A percentile compares a stretch with the other conserved stretches of the same genome.
phyloP scores from a whole-genome alignment of 2,888 invertebrate species.

The Hypomecis atomaria region DNA sequence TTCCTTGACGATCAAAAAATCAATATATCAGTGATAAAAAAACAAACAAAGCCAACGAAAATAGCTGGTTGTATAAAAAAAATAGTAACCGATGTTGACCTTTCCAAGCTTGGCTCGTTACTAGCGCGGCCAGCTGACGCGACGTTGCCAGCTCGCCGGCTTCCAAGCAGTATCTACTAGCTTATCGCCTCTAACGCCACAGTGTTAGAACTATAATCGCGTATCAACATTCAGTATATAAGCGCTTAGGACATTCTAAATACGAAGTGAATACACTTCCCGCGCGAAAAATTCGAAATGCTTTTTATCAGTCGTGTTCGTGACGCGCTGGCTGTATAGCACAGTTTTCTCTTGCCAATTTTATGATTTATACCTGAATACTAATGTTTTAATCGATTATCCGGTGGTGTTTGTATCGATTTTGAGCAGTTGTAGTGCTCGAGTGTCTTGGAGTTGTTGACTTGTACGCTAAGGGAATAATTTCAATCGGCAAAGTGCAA shows the following conservation, averaged over 20 bases:
- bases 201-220: constrained; percentile 58
- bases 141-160: constrained; percentile 75
- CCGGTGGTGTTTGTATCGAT: constrained; percentile 14
- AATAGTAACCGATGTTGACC: constrained; percentile 82
- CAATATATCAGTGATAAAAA: constrained; percentile 61
- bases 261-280: constrained; percentile 71
- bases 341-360: constrained; percentile 49
- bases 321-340: constrained; percentile 55
- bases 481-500: constrained; percentile 12
- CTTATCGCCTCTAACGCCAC: constrained; percentile 76
- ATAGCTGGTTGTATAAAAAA: constrained; percentile 73
- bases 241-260: constrained; percentile 73
- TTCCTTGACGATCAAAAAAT: constrained; percentile 46
- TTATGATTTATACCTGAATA: constrained; percentile 34
- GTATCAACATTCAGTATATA: constrained; percentile 69
- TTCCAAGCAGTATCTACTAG: constrained; percentile 62
- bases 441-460: background rate
- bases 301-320: constrained; percentile 78
- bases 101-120: constrained; percentile 78
- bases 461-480: constrained; percentile 36
- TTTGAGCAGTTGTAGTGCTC: constrained; percentile 22
- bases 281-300: constrained; percentile 84
- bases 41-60: constrained; percentile 70
- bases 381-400: constrained; percentile 27
- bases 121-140: constrained; percentile 83